Conservation (phyloP, 2,797 vertebrate species). For the Poecile montanus region DNA sequence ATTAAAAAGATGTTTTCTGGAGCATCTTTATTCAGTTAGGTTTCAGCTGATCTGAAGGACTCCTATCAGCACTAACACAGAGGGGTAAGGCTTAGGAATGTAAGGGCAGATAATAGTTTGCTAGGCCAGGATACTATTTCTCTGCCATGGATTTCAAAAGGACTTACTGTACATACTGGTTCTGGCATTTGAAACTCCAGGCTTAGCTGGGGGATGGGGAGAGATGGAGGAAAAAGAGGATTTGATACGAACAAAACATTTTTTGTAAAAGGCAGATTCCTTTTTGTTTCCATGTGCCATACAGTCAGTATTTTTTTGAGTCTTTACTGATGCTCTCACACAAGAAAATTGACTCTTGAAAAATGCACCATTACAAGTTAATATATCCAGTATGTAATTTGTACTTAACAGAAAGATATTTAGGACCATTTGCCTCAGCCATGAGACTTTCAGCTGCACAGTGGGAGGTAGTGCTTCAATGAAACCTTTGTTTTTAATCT, state of each 20-base stretch:
- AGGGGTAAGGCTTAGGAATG: slow-evolving; percentile 30
- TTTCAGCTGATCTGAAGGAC: slow-evolving; percentile 35
- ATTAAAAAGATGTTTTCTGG: slow-evolving; percentile 49
- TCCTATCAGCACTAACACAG: slow-evolving; percentile 13
- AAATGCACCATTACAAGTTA: slow-evolving; percentile 82
- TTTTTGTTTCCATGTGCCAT: slow-evolving; percentile 43
- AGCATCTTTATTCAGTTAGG: slow-evolving; percentile 47
- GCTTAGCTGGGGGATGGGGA: slow-evolving; percentile 22
- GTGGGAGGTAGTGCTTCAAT: slow-evolving; percentile 85
- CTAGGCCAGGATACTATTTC: slow-evolving; percentile 58
- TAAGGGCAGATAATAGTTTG: slow-evolving; percentile 36
- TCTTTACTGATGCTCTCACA: slow-evolving; percentile 37
- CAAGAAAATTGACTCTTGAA: slow-evolving; percentile 59
- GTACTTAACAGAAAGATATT: slow-evolving; percentile 84
- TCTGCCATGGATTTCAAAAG: slow-evolving; percentile 51
- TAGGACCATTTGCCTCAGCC: slow-evolving; percentile 74
- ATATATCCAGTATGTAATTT: slow-evolving; percentile 89
- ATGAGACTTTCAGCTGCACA: slow-evolving; percentile 76
- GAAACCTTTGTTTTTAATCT: slow-evolving; percentile 83
- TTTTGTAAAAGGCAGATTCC: slow-evolving; percentile 51
- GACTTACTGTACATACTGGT: slow-evolving; percentile 51
- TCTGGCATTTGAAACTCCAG: slow-evolving; percentile 65
- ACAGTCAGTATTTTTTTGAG: slow-evolving; percentile 24
- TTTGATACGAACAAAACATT: slow-evolving; percentile 59
- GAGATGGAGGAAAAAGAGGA: background rate